A percentile compares a stretch with the other conserved stretches of the same genome.
Conservation (phyloP, 2,888 invertebrate genomes). For the Coenonympha glycerion region DNA sequence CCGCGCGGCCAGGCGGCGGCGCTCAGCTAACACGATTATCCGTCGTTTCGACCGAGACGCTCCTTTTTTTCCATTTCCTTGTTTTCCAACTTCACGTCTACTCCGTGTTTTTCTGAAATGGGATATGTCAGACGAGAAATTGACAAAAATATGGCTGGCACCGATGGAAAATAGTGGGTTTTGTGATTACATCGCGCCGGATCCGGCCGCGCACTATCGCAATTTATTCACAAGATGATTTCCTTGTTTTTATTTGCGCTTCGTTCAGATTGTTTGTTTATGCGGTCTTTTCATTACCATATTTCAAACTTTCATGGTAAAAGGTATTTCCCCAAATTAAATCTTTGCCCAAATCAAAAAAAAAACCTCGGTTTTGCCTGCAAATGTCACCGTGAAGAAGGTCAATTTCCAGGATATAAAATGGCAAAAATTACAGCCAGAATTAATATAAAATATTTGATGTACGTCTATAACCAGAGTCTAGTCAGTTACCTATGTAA, state of each 20-base stretch:
- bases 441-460: no score
- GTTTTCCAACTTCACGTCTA: slow-evolving; percentile 72
- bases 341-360: not conserved
- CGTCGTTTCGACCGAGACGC: slow-evolving; percentile 69
- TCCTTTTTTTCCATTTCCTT: slow-evolving; percentile 70
- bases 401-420: no score
- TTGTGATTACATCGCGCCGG: slow-evolving; percentile 67
- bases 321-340: not conserved
- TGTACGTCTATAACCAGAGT: no score
- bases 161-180: slow-evolving; percentile 68
- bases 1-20: slow-evolving; percentile 30
- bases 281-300: slow-evolving; percentile 30
- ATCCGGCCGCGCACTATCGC: slow-evolving; percentile 46
- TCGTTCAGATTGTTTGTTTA: slow-evolving; percentile 31
- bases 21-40: slow-evolving; percentile 74
- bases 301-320: not conserved
- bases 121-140: slow-evolving; percentile 75
- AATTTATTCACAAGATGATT: slow-evolving; percentile 60
- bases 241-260: slow-evolving; percentile 45
- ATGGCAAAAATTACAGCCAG: no score
- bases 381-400: no score
- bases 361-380: no score
- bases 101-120: slow-evolving; percentile 74
- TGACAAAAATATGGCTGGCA: slow-evolving; percentile 71
- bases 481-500: no score